Evolutionary conservation across 2,113 vertebrate species (phyloP), one percentile per base, ranked within the genome.

Genomic region (Limanda limanda): DNA sequence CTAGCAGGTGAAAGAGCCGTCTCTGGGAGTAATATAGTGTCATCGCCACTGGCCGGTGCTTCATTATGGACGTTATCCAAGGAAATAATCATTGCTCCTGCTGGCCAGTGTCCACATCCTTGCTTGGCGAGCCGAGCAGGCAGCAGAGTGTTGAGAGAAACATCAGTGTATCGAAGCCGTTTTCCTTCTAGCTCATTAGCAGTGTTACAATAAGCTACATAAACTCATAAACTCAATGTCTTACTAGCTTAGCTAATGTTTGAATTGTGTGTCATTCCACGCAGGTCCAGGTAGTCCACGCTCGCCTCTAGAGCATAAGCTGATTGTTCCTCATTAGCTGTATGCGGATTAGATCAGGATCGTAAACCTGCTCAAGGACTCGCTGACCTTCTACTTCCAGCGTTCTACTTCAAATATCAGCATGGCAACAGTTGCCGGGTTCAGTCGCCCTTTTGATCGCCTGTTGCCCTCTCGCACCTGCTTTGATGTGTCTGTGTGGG

Each of bases 311-410:
- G 65, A 54, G 48, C 64, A 8, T 76, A 83, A 87, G 62, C 71
- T 71, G 78, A 90, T 87, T 81, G 79, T 52, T 78, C 23, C 48
- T 72, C 67, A 76, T 86, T 63, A 83, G 61, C 74, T 59, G 40
- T 76, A 35, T 76, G 73, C 67, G 80, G 65, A 74, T 74, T 71
- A 82, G 65, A 74, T 74, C 72, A 69, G 80, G 58, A 55, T 25
- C 54, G 52, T 84, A 31, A 27, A 86, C 69, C 57, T 77, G 7
- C 18, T 68, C 76, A 90, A 86, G 83, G 85, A 81, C 83, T 59
- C 66, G 37, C 45, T 71, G 69, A 73, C 76, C 66, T 58, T 69
- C 27, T 37, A 20, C 64, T 25, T 62, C 5, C 55, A 64, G 55
- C 59, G 71, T 66, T 82, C 62, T 42, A 42, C 69, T 74, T 56